phyloP scores from a whole-genome alignment of 2,113 vertebrate species.

The Trematomus loennbergii region DNA sequence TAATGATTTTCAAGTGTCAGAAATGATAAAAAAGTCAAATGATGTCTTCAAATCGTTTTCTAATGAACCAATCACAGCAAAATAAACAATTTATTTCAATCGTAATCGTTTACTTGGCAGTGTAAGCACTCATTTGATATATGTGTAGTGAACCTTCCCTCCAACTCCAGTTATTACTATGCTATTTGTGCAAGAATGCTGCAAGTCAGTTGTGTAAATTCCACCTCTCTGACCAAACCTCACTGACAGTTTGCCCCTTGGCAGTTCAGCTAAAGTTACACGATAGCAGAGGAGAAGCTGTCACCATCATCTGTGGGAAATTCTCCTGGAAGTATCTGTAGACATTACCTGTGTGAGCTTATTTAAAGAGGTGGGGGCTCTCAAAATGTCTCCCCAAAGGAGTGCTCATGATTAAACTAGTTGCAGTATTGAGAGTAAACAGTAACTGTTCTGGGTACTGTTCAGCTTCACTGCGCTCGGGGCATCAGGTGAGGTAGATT shows the following conservation, averaged over 20 bases:
- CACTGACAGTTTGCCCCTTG: constrained; percentile 1
- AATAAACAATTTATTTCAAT: background rate
- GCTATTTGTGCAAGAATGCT: background rate
- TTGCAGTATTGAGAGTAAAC: too few species aligned
- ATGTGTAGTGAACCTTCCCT: too few species aligned
- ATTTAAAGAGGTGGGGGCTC: background rate
- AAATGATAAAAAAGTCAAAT: too few species aligned
- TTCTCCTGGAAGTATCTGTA: background rate
- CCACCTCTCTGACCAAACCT: background rate
- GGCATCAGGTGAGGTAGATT: constrained; percentile 23
- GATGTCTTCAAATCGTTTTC: background rate
- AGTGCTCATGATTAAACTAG: too few species aligned
- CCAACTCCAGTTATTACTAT: background rate
- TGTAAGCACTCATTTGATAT: background rate
- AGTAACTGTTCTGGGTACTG: background rate
- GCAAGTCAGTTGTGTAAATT: background rate
- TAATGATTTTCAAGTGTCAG: too few species aligned
- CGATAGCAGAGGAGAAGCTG: background rate
- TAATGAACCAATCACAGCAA: background rate
- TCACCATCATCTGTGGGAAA: background rate
- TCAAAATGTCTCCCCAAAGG: background rate
- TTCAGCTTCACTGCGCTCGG: constrained; percentile 1
- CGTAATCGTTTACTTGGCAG: too few species aligned
- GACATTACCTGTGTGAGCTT: background rate
- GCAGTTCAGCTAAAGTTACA: background rate